A percentile compares a stretch with the other conserved stretches of the same genome.
These are phyloP conservation scores for Anomalospiza imberbis DNA, from an alignment of 2,797 vertebrate species.

Conservation along the genomic window DNA sequence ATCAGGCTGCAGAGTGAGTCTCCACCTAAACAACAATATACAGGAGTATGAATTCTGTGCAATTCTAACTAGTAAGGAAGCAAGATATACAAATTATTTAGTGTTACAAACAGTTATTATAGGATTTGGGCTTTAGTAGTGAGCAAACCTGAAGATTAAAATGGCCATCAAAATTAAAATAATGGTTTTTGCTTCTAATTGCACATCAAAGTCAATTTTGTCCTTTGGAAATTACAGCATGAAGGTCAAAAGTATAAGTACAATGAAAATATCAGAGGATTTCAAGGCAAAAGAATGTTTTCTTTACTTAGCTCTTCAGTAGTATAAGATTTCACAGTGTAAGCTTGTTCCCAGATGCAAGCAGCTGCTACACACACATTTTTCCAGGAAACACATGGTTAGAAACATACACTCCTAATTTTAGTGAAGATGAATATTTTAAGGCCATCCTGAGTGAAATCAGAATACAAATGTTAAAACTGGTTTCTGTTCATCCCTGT, in stretches of 20 bases:
- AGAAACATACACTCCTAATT: constrained; percentile 46
- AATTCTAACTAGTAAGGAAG: background rate
- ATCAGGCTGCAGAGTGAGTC: background rate
- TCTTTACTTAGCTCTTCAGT: background rate
- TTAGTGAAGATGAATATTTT: constrained; percentile 51
- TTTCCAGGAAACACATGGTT: constrained; percentile 29
- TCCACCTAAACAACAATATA: background rate
- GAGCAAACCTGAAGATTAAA: background rate
- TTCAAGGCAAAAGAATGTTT: background rate
- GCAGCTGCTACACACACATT: constrained; percentile 6
- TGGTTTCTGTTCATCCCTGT: background rate
- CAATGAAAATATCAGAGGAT: background rate
- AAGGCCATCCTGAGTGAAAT: constrained; percentile 30
- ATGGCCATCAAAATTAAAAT: background rate
- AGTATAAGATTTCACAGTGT: background rate
- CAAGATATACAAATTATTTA: background rate
- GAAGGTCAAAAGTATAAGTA: background rate
- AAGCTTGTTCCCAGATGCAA: constrained; percentile 35
- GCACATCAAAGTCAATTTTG: background rate
- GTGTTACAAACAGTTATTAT: background rate
- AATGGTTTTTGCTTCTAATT: background rate
- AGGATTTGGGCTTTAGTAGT: background rate
- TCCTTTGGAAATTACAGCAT: background rate
- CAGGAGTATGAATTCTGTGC: background rate
- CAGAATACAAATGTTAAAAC: constrained; percentile 33